Base-by-base conservation (phyloP, 2,888 invertebrate species). In the Hypena proboscidalis region DNA sequence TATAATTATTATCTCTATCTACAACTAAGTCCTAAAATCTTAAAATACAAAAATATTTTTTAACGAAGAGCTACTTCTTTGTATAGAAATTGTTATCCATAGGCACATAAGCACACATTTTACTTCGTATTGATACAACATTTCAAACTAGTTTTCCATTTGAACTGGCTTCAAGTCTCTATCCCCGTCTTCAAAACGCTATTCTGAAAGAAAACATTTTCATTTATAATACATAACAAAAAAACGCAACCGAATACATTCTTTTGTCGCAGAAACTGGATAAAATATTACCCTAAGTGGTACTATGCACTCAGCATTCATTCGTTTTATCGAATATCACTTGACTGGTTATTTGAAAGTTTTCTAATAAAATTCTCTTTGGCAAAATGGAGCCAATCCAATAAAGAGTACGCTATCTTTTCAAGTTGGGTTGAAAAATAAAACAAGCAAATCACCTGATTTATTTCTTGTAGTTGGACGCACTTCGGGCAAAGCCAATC, bases 401-500 rank as follows among this genome's bases (percentile, higher is more conserved):
- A 5, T 14, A 2, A 25, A 11, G 11, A 9, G 8, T 9, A 11
- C 1, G 6, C 2, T 25, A 4, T 11, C 9, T 25, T 5, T 2
- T 5, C 3, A 7, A 25, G 9, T 25, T 0, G 6, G 5, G n/a
- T n/a, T n/a, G n/a, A 27, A 2, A 27, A 29, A 5, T 25, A 11
- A 23, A 4, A 4, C 9, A 3, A 9, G 21, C 8, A 3, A 9
- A 53, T 55, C 32, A 63, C 65, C 65, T 67, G 39, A 17, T 43
- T 51, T 10, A 8, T 20, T 10, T 56, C 44, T 40, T 60, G 38
- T 8, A 38, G 36, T 42, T 59, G 55, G 3, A 45, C 38, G 43
- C 86, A 85, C 2, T 65, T 62, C 1, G 83, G 77, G 44, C 86
- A 86, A 1, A 75, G 51, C 86, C 87, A 87, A 20, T 79, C 72